Base-by-base conservation (phyloP, 2,888 invertebrate genomes). In the Drosophila affinis region DNA sequence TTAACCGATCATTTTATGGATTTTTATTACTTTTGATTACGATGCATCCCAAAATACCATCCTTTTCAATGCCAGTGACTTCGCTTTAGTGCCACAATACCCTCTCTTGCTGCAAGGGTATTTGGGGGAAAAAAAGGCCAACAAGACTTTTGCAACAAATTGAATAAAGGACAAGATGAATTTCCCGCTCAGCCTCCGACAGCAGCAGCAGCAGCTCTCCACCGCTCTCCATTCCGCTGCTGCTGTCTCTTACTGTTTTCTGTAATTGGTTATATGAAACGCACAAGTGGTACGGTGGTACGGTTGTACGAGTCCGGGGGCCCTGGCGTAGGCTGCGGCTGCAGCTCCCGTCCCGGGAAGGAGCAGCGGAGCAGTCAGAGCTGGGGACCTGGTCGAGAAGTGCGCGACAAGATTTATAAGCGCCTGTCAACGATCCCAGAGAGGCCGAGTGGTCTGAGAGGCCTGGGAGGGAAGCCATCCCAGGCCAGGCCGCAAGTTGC, bases 351-450 rank as follows among this genome's bases (percentile, higher is more conserved):
- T 68, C 34, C 63, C 39, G 39, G 39, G 14, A 39, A 39, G 39
- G 39, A 39, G 39, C 39, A 14, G 39, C 39, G 14, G 14, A 14
- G 34, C 39, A 14, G 39, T 39, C 39, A 39, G 29, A 48, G 34
- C 58, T 59, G 17, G 47, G 44, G 49, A 39, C 52, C 34, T 21
- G 18, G 56, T 52, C 47, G 62, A 70, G 65, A 81, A 84, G 88
- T 88, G 86, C 83, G 86, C 89, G 89, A 89, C 88, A 84, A 89
- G 86, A 86, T 86, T 86, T 86, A 86, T 86, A 88, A 89, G 90
- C 86, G 89, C 82, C 89, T 89, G 90, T 89, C 89, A 85, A 79
- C 85, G 75, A 62, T 78, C 80, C 69, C 62, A 62, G 72, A 60
- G 62, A 29, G 71, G 47, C 46, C 17, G 53, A 32, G 24, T 5